Base-by-base conservation (phyloP, 2,888 invertebrate species). In the Aphodius granarius region DNA sequence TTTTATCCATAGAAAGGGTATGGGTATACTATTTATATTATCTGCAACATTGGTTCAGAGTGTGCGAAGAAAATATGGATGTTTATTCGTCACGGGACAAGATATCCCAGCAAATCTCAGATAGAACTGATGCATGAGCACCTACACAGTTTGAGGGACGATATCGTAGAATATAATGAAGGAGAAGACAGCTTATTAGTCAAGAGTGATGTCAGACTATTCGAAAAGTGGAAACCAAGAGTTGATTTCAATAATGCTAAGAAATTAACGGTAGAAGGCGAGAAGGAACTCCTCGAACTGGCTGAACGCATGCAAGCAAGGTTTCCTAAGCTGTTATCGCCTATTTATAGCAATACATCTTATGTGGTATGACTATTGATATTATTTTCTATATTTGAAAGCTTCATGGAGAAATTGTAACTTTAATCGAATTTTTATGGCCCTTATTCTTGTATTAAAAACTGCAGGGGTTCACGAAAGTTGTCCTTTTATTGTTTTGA, bases 51-150 rank as follows among this genome's bases (percentile, higher is more conserved):
- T 9, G 2, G 73, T 71, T 63, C 72, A 81, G 81, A 78, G 21
- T 82, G 82, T 76, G 76, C 75, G 65, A 79, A 75, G 22, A 93
- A 93, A 85, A 91, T 94, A 77, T 95, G 95, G 95, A 90, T 94
- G 86, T 82, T 94, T 18, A 86, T 93, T 63, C 90, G 95, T 4
- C 95, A 95, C 87, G 95, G 95, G 3, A 93, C 94, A n/a, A 89
- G 95, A 78, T 89, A 92, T 85, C 94, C 95, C 0, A 90, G 91
- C 80, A 85, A 72, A n/a, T 73, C 73, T 9, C 76, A 77, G 63
- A 80, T 81, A 63, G 76, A 77, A 63, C 73, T 83, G n/a, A 90
- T 92, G 84, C 88, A 88, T 66, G 85, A 86, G 0, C 85, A 87
- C 66, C 85, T 94, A 5, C 87, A 87, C 62, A 82, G 86, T 19